These are phyloP conservation scores for Esperia sulphurella DNA, from an alignment of 2,888 invertebrate genomes.

Conservation along the genomic window DNA sequence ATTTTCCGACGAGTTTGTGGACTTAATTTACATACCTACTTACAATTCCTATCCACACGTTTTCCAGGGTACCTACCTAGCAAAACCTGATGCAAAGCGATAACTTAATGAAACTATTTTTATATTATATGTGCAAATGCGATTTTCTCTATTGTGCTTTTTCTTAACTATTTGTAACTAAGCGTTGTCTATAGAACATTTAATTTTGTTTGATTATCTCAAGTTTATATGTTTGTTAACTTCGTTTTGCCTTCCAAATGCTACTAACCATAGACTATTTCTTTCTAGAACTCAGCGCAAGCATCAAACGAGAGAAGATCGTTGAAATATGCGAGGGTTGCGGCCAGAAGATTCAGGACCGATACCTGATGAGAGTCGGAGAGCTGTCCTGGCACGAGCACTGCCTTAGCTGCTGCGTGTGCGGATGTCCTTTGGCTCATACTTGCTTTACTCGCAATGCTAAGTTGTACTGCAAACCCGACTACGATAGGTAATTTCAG, in stretches of 20 bases:
- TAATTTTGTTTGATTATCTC: no score
- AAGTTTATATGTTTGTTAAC: no score
- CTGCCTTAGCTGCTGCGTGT: slow-evolving; percentile 97
- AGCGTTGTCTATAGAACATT: no score
- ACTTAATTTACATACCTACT: no score
- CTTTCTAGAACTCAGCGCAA: slow-evolving; percentile 67
- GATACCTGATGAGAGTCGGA: slow-evolving; percentile 96
- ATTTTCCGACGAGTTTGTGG: no score
- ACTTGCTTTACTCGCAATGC: slow-evolving; percentile 97
- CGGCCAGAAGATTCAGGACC: slow-evolving; percentile 95
- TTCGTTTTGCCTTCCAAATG: slow-evolving; percentile 30
- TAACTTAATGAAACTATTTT: no score
- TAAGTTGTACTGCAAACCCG: slow-evolving; percentile 97
- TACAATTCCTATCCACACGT: no score
- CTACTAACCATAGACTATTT: slow-evolving; percentile 47
- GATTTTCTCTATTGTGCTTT: no score
- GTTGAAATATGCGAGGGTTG: slow-evolving; percentile 96
- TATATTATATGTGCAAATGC: no score
- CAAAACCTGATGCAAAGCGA: no score
- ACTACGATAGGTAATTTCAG: slow-evolving; percentile 91
- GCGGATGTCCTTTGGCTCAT: slow-evolving; percentile 92
- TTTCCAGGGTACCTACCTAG: no score
- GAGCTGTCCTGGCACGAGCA: slow-evolving; percentile 98
- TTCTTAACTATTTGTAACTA: no score
- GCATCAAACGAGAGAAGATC: slow-evolving; percentile 88